A percentile compares a stretch with the other conserved stretches of the same genome.
Conservation (phyloP, 2,113 vertebrate species). For the Hyperopisus bebe region DNA sequence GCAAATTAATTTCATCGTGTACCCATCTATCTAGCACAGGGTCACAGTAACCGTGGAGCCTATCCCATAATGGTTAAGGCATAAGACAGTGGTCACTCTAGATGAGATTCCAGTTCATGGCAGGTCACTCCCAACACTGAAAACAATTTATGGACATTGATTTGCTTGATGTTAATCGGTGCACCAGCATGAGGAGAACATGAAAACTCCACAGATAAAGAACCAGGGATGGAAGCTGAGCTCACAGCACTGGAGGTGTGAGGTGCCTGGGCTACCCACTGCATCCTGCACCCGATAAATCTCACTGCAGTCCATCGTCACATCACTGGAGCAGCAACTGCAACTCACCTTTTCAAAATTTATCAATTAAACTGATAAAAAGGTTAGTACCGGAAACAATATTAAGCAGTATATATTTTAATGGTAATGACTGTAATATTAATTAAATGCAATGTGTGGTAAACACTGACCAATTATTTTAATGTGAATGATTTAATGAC, state of each 20-base stretch:
- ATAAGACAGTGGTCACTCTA: not conserved
- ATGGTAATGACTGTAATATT: not conserved
- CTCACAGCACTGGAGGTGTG: not conserved
- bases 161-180: not conserved
- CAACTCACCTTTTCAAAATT: not conserved
- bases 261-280: not conserved
- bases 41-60: not conserved
- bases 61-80: not conserved
- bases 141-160: not conserved
- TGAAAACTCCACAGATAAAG: not conserved
- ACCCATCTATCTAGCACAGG: not conserved
- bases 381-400: not conserved
- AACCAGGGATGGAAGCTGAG: not conserved
- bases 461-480: not conserved
- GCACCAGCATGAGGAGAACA: not conserved
- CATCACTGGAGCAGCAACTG: not conserved
- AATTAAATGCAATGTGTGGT: not conserved
- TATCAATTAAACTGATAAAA: not conserved
- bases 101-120: not conserved
- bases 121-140: not conserved
- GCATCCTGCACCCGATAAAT: not conserved
- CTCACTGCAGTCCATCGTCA: not conserved
- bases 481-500: constrained; percentile 5
- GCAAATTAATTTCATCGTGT: not conserved
- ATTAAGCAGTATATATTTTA: not conserved